Base-by-base conservation (phyloP, 2,888 invertebrate genomes). In the Adelphocoris suturalis region DNA sequence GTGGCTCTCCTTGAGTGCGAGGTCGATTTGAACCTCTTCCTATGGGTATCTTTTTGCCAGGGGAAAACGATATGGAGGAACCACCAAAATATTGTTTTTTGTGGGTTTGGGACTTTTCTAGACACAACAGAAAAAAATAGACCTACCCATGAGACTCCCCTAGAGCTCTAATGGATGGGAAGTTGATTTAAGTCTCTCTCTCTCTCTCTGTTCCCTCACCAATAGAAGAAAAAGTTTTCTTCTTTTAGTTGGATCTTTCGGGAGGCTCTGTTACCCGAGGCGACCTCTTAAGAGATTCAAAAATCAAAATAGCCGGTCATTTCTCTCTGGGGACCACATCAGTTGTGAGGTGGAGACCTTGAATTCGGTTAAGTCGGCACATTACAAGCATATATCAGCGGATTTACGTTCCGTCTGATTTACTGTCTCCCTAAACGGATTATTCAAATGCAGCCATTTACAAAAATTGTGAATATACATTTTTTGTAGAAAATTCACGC, bases 1-100 rank as follows among this genome's bases (percentile, higher is more conserved):
- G 82, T 82, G 27, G 82, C 19, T 82, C 52, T 52, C 82, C 82
- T 82, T 82, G 82, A 82, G 19, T 28, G n/a, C 37, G 68, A 68
- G 68, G 68, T 23, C 68, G 27, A 68, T 68, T 68, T 68, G 68
- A 23, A 23, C 68, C 23, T 7, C 68, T 23, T 23, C 68, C 68
- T 23, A 23, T 23, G 23, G 27, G 4, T 46, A 80, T 46, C 19
- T 48, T 80, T 80, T 47, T 47, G 80, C 46, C 37, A 80, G 28
- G 78, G 5, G 46, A 80, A 48, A 19, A 11, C 0, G 9, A 14
- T 16, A 16, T 23, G 0, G n/a, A 78, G 46, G n/a, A 27, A 28
- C 28, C n/a, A 13, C 28, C 13, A 23, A 78, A 78, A 78, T 78
- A 28, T 5, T 78, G 13, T 28, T 46, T 78, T 28, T 78, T 46